Base-by-base conservation (phyloP, 2,797 vertebrate genomes). In the Alfaro cultratus region DNA sequence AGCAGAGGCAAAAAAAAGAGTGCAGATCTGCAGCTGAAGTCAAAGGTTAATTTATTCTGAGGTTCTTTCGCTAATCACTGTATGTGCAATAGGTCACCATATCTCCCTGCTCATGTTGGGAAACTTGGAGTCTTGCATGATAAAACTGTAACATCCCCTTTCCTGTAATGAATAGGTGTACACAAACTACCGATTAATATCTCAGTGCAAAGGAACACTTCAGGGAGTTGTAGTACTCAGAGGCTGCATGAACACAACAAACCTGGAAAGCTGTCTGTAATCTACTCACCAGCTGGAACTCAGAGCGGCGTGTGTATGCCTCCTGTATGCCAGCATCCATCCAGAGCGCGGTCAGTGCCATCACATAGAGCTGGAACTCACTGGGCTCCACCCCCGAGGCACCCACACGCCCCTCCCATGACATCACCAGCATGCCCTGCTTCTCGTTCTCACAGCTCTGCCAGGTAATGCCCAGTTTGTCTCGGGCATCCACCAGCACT, bases 351-450 rank as follows among this genome's bases (percentile, higher is more conserved):
- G 93, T 93, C 90, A 99, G 94, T 0, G 98, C 98, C 0, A 96
- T 97, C 21, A 97, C 97, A 0, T 99, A 99, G 23, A 98, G 96
- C 94, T 99, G 98, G 87, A 99, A 99, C 85, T 97, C 97, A 71
- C 96, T 94, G 1, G 98, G 97, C 91, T 99, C 98, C n/a, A 99
- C 95, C 73, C 91, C 93, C 0, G 96, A 94, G 88, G 96, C 92
- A 31, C 98, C 97, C 0, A 95, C 96, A 43, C 96, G 97, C 81
- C 96, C 98, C 89, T 99, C 97, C 76, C 98, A 99, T 78, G 98
- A 97, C 98, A 99, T 98, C 93, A 99, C 94, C 92, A 99, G 97
- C 97, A 99, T 97, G 16, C 97, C 97, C 2, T 98, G 98, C 93
- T 99, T 99, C 94, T 98, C 98, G 3, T 99, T 99, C 89, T 98